Evolutionary conservation across 2,113 vertebrate genomes (phyloP).

Genomic region (Entomyzon cyanotis): DNA sequence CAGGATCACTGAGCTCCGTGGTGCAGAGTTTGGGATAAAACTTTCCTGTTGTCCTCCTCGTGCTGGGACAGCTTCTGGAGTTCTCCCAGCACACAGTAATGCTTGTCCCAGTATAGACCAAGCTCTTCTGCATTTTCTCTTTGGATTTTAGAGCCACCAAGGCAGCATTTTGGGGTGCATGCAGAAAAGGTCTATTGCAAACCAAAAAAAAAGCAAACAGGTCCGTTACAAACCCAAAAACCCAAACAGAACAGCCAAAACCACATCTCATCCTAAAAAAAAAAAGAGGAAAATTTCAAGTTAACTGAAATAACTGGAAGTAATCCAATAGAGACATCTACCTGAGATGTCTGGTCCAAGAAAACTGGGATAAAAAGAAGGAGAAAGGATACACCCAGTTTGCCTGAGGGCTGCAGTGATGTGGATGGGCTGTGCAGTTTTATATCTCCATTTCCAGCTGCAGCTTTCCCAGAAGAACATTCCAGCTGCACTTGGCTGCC

Average conservation of each 20-base stretch:
- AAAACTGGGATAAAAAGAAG: background rate
- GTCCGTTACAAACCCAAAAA: too few relatives aligned
- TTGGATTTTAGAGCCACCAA: background rate
- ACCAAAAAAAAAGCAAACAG: background rate
- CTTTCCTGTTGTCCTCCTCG: background rate
- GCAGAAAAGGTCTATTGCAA: background rate
- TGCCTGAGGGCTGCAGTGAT: accelerated
- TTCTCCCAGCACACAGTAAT: background rate
- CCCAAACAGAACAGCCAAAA: background rate
- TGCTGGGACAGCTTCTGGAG: background rate
- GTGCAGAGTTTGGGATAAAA: background rate
- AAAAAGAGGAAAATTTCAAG: background rate
- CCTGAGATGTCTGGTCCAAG: accelerated
- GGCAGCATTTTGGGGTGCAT: background rate
- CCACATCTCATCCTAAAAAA: background rate
- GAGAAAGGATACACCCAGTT: background rate
- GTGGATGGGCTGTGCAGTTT: background rate
- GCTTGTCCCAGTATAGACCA: background rate
- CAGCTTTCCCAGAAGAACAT: background rate
- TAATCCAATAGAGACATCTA: background rate
- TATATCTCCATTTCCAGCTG: background rate
- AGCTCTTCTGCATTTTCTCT: background rate
- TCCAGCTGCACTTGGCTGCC: background rate
- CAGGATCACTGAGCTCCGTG: background rate
- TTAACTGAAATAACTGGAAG: background rate